Conservation (phyloP, 2,113 vertebrate species). For the Ctenodactylus gundi region DNA sequence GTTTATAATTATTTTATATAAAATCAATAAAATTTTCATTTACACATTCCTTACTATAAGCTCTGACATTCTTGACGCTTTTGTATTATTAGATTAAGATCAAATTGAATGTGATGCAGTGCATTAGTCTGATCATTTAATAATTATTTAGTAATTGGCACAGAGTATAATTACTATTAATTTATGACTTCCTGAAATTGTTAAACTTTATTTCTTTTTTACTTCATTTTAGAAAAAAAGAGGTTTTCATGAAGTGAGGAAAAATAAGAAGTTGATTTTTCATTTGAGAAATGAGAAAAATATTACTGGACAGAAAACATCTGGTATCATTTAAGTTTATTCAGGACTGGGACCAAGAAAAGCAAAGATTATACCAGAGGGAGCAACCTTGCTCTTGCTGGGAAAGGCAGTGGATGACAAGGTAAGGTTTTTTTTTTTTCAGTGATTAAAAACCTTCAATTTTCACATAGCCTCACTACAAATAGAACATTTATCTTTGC, state of each 20-base stretch:
- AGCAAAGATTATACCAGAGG: constrained; percentile 53
- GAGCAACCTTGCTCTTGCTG: constrained; percentile 9
- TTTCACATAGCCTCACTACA: neutral
- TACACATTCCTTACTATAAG: too few species aligned
- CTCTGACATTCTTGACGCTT: neutral
- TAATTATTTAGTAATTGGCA: neutral
- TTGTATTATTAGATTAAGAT: neutral
- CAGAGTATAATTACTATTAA: neutral
- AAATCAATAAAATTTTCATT: too few species aligned
- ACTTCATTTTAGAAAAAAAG: neutral
- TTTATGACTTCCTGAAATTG: neutral
- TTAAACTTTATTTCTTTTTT: neutral
- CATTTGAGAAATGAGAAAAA: constrained; percentile 52
- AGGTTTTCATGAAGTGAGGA: neutral
- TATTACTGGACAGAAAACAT: constrained; percentile 43
- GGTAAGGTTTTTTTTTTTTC: neutral
- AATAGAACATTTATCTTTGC: constrained; percentile 20
- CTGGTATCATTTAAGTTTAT: constrained; percentile 65
- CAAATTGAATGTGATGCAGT: neutral
- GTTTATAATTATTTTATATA: neutral
- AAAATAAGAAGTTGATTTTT: constrained; percentile 27
- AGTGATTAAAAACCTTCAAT: constrained; percentile 51
- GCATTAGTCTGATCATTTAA: neutral
- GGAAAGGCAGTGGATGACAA: constrained; percentile 27
- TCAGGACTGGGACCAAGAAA: constrained; percentile 36